phyloP scores from a whole-genome alignment of 2,797 vertebrate species.

The Mormyrus proboscirostris region DNA sequence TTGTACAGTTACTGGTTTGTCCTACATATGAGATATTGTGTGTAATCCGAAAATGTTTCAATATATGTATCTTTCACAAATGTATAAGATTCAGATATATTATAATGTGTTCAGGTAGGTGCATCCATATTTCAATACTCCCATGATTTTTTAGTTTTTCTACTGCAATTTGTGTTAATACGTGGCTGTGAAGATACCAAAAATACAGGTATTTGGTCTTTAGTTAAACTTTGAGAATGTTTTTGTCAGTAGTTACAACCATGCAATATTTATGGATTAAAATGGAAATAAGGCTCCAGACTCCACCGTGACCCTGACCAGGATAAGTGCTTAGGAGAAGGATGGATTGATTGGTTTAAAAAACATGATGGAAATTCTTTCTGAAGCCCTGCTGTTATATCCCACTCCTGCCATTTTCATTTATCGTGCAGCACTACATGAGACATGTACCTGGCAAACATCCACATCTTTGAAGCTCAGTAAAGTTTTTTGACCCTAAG shows the following conservation, averaged over 20 bases:
- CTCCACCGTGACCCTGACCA: neutral
- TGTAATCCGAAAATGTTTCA: neutral
- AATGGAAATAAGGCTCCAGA: conserved; percentile 3
- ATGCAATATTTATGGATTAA: neutral
- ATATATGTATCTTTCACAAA: neutral
- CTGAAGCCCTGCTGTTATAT: neutral
- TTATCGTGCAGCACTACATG: neutral
- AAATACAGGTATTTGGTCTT: neutral
- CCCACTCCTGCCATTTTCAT: conserved; percentile 13
- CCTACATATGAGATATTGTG: neutral
- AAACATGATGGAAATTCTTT: neutral
- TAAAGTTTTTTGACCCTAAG: neutral
- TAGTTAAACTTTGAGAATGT: neutral
- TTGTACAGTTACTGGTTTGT: neutral
- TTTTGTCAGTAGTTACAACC: neutral
- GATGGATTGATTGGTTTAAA: neutral
- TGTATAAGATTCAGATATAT: neutral
- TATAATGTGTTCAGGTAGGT: no score
- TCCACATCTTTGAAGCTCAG: neutral
- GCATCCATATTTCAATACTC: neutral
- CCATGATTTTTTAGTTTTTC: neutral
- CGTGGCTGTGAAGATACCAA: neutral
- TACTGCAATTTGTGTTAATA: neutral
- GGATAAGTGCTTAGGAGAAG: neutral
- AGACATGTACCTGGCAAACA: neutral